These are phyloP conservation scores for Phaenicophaeus curvirostris DNA, from an alignment of 2,797 vertebrate genomes.

Conservation along the genomic window DNA sequence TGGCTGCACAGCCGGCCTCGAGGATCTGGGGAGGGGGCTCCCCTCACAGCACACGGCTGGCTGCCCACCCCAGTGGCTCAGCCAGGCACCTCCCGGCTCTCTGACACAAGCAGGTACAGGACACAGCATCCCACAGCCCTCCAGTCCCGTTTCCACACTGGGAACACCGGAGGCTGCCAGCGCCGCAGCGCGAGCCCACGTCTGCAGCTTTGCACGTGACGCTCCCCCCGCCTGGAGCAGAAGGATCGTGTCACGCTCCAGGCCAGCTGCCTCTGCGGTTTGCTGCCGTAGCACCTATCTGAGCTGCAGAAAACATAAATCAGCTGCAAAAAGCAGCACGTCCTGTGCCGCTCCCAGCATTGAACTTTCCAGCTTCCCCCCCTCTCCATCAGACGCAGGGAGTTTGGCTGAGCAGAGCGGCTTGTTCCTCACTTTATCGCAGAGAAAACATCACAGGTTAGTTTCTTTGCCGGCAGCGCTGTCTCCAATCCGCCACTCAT, in stretches of 20 bases:
- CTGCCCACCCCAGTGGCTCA: background rate
- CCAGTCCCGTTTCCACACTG: background rate
- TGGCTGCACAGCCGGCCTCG: accelerated
- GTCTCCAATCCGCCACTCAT: background rate
- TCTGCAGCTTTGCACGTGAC: accelerated
- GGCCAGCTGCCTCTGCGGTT: background rate
- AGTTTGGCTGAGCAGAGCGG: background rate
- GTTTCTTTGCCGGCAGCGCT: background rate
- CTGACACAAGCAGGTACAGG: background rate
- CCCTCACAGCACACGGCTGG: background rate
- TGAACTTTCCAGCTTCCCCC: background rate
- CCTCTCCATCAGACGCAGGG: background rate
- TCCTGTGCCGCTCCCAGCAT: background rate
- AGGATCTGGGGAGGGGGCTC: background rate
- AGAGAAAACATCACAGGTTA: background rate
- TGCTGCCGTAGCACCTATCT: background rate
- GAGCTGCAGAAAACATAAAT: background rate
- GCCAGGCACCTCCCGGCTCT: accelerated
- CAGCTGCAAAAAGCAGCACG: background rate
- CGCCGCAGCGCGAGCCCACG: accelerated
- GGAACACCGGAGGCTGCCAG: background rate
- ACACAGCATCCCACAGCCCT: background rate
- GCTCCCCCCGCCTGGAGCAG: background rate
- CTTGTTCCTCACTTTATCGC: background rate
- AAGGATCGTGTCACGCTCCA: background rate